phyloP scores from a whole-genome alignment of 2,113 vertebrate genomes.

The Amblyornis subalaris region DNA sequence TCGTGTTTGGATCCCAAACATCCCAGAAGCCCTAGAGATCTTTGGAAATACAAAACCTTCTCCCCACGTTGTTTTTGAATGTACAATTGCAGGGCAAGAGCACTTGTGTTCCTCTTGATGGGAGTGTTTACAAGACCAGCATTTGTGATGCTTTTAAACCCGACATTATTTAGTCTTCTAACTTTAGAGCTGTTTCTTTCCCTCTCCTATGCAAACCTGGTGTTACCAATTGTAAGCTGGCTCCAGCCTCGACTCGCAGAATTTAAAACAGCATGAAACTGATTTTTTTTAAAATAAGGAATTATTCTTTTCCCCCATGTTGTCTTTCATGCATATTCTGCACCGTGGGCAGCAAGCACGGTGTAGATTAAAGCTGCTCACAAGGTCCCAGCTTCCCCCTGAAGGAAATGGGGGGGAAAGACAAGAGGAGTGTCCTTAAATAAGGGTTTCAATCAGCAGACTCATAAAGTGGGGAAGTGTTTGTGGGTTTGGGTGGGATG shows the following conservation, averaged over 20 bases:
- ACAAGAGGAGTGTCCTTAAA: neutral
- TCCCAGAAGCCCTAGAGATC: neutral
- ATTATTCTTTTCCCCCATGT: neutral
- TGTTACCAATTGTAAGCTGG: neutral
- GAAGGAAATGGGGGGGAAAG: neutral
- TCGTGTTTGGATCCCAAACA: neutral
- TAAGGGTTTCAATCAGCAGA: neutral
- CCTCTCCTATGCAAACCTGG: neutral
- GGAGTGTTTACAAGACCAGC: neutral
- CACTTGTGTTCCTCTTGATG: neutral
- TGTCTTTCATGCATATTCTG: neutral
- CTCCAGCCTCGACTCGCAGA: neutral
- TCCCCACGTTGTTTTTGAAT: too few species aligned
- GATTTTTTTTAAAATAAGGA: neutral
- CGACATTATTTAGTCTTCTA: neutral
- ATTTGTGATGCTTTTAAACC: conserved; percentile 1
- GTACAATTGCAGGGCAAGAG: neutral
- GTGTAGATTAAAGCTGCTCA: neutral
- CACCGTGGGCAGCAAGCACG: neutral
- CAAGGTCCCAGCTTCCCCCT: neutral
- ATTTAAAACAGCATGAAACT: neutral
- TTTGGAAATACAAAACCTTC: neutral
- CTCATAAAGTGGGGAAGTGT: neutral
- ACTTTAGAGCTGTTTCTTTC: neutral
- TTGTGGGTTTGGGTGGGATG: neutral